A percentile compares a stretch with the other conserved stretches of the same genome.
Evolutionary conservation across 1,140 invertebrate genomes (phyloP).

Genomic region (Tribolium castaneum): DNA sequence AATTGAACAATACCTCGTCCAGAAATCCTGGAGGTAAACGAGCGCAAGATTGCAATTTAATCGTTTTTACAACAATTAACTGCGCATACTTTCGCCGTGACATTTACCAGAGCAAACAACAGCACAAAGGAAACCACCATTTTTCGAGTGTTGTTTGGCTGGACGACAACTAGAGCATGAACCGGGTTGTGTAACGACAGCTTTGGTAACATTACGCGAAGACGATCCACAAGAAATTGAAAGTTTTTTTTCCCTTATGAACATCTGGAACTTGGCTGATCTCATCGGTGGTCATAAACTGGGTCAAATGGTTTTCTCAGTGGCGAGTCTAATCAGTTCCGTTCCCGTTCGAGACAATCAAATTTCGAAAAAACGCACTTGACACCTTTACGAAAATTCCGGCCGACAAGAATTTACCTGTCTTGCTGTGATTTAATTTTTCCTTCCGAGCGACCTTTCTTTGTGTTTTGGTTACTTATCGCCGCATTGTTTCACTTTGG

Average conservation of each 20-base stretch:
- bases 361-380: too few relatives aligned
- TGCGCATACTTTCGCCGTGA: conserved; percentile 20
- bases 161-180: conserved; percentile 12
- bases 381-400: background rate
- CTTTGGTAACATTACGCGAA: background rate
- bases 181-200: background rate
- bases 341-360: background rate
- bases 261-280: background rate
- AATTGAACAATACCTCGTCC: background rate
- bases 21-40: background rate
- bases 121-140: conserved; percentile 8
- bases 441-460: background rate
- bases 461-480: too few relatives aligned
- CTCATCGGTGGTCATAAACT: background rate
- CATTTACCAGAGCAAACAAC: conserved; percentile 11
- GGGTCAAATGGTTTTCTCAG: background rate
- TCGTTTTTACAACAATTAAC: background rate
- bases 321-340: background rate
- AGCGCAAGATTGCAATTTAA: background rate
- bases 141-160: background rate
- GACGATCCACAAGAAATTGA: conserved; percentile 1
- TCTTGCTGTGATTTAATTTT: background rate
- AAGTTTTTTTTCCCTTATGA: background rate
- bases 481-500: background rate
- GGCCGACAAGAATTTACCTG: background rate